A percentile compares a stretch with the other conserved stretches of the same genome.
phyloP scores from a whole-genome alignment of 2,888 invertebrate species.

The Caenorhabditis sp. region DNA sequence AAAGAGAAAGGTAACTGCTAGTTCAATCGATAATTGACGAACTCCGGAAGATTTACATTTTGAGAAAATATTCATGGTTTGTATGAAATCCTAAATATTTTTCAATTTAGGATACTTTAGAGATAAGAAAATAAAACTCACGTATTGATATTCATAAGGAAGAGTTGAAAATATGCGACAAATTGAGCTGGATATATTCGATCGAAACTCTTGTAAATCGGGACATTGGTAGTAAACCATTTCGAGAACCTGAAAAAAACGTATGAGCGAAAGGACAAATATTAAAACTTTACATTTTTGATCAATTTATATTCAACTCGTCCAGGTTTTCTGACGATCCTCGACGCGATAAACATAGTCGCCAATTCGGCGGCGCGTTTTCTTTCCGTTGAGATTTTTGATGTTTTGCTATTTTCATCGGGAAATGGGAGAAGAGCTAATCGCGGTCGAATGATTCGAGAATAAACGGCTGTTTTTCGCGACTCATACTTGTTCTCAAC shows the following conservation, averaged over 20 bases:
- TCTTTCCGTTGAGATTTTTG: constrained; percentile 29
- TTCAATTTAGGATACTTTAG: not conserved
- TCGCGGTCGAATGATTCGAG: constrained; percentile 25
- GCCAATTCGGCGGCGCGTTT: constrained; percentile 21
- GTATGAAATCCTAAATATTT: constrained; percentile 23
- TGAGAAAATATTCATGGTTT: constrained; percentile 18
- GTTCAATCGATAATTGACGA: constrained; percentile 18
- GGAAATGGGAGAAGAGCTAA: constrained; percentile 21
- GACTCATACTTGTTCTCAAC: constrained; percentile 27
- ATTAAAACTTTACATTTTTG: not conserved
- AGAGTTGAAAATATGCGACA: constrained; percentile 12
- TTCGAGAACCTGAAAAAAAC: not conserved
- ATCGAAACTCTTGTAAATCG: constrained; percentile 27
- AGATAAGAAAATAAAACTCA: not conserved
- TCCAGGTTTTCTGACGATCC: constrained; percentile 9
- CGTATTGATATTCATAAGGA: constrained; percentile 24
- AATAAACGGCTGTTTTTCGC: constrained; percentile 17
- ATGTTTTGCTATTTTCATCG: constrained; percentile 15
- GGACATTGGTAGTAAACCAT: constrained; percentile 24
- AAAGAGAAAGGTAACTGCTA: not conserved
- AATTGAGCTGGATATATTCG: constrained; percentile 14
- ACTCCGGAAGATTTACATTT: constrained; percentile 4
- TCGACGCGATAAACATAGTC: constrained; percentile 3
- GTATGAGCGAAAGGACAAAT: not conserved
- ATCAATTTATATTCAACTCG: constrained; percentile 19